Conservation (phyloP, 2,113 vertebrate genomes). For the Nyctereutes procyonoides region DNA sequence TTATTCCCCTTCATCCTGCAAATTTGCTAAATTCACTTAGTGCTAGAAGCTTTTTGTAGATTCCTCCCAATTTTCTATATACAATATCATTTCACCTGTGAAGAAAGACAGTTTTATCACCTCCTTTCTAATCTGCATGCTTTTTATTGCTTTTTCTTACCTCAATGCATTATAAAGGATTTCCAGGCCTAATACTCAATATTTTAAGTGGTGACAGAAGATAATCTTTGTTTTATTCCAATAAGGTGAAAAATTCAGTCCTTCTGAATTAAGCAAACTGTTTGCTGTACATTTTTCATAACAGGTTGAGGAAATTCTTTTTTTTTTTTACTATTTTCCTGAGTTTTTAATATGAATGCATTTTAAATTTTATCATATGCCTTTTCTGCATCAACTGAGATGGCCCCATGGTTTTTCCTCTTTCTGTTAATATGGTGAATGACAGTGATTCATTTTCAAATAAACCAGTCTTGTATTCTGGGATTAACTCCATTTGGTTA, state of each 20-base stretch:
- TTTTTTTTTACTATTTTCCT: background rate
- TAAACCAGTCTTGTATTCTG: background rate
- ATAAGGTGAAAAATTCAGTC: background rate
- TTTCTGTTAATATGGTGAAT: background rate
- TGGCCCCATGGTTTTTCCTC: background rate
- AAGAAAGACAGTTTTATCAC: background rate
- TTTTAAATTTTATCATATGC: background rate
- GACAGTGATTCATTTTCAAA: conserved; percentile 47
- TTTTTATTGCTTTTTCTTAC: background rate
- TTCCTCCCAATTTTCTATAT: background rate
- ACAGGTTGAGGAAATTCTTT: background rate
- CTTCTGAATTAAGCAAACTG: background rate
- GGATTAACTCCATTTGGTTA: background rate
- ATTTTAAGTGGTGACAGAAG: background rate
- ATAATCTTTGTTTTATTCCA: background rate
- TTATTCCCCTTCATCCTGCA: background rate
- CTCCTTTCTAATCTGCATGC: background rate
- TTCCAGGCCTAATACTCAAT: background rate
- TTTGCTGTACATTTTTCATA: background rate
- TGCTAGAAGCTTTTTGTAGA: background rate
- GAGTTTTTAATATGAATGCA: conserved; percentile 18
- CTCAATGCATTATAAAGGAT: background rate
- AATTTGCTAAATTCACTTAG: background rate
- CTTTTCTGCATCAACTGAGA: background rate
- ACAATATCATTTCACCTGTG: background rate